A percentile compares a stretch with the other conserved stretches of the same genome.
Conservation (phyloP, 2,888 invertebrate species). For the Brachycybe producta region DNA sequence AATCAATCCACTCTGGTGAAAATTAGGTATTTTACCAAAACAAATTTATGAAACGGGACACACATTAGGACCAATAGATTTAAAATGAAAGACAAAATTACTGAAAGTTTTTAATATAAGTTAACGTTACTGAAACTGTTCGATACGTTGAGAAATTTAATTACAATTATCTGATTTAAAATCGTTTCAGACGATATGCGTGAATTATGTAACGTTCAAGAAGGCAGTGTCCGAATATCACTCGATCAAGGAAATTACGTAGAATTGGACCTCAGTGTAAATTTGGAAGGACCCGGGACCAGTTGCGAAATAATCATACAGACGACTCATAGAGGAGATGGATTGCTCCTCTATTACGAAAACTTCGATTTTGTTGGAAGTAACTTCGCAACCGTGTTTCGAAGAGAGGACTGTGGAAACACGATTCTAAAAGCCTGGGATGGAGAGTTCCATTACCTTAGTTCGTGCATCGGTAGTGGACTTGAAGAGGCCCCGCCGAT, state of each 20-base stretch:
- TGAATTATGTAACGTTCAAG: constrained; percentile 8
- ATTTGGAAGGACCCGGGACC: constrained; percentile 4
- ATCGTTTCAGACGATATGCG: constrained; percentile 6
- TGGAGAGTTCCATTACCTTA: constrained; percentile 11
- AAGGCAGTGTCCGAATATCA: constrained; percentile 6
- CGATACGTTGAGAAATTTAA: too few species aligned
- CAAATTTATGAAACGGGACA: too few species aligned
- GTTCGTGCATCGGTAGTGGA: constrained; percentile 5
- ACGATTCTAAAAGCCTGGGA: constrained; percentile 4
- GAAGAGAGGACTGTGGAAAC: constrained; percentile 1
- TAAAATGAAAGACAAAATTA: too few species aligned
- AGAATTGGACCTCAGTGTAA: constrained; percentile 3
- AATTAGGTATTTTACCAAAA: too few species aligned
- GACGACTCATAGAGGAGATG: constrained; percentile 12
- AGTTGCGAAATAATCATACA: constrained; percentile 13
- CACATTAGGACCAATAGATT: too few species aligned
- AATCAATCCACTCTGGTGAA: too few species aligned
- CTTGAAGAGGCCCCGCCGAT: constrained; percentile 3
- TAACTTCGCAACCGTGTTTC: constrained; percentile 10
- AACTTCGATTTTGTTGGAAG: constrained; percentile 13
- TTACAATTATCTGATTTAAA: too few species aligned
- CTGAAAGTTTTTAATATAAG: too few species aligned
- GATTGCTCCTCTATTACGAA: constrained; percentile 8
- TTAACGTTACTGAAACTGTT: too few species aligned
- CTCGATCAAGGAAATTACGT: constrained; percentile 13